Base-by-base conservation (phyloP, 2,888 invertebrate species). In the Coenonympha arcania region DNA sequence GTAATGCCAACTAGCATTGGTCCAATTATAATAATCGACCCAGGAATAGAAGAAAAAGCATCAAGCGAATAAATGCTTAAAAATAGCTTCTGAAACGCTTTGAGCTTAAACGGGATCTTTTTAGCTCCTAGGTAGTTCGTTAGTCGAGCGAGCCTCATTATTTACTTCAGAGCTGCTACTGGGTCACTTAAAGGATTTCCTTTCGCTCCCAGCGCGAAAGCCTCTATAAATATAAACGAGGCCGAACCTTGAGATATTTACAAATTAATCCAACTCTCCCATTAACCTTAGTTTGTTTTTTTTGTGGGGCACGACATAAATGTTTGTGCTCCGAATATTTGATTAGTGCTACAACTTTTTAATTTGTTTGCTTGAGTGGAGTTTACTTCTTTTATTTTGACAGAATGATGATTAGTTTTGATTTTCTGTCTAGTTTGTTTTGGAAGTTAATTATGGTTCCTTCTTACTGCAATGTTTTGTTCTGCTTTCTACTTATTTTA, bases 101-200 rank as follows among this genome's bases (percentile, higher is more conserved):
- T 8, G 20, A 37, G 20, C 11, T 13, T n/a, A 41, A 37, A 28
- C 18, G 4, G 18, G 18, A 19, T 28, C 15, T 20, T 43, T n/a
- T 22, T 15, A 31, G 22, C 20, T 18, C 20, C 24, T 24, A 24
- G n/a, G n/a, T n/a, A n/a, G 24, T 24, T 9, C 15, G 15, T 33
- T 33, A 34, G n/a, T 26, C 45, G 11, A 45, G 13, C 16, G 5
- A 41, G 33, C 24, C 49, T 48, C 44, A 34, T 52, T 45, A 50
- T 37, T 30, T 28, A 15, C 30, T 33, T 41, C 11, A 44, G 43
- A 42, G 41, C 37, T 36, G 24, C 24, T 42, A 37, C 34, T 34
- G 13, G 50, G 52, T 46, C 45, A 40, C 20, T 42, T 33, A 22
- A 48, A 55, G 34, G 45, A 48, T 54, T 56, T 54, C 41, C 31